A percentile compares a stretch with the other conserved stretches of the same genome.
Evolutionary conservation across 2,113 vertebrate species (phyloP).

Genomic region (Baryphthengus martii): DNA sequence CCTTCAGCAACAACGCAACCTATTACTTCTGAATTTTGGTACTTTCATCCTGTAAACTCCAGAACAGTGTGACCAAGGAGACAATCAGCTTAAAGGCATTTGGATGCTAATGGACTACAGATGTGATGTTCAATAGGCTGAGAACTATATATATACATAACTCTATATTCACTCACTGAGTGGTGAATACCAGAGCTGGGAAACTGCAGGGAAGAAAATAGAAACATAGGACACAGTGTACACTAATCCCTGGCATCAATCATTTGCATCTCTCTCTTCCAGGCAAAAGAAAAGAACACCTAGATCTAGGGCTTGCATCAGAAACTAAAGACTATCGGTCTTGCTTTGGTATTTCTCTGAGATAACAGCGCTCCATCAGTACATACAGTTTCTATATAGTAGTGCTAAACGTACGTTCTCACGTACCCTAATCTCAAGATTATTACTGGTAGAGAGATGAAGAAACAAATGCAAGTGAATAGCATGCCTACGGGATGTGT

Average conservation of each 20-base stretch:
- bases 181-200: not conserved
- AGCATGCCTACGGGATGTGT: not conserved
- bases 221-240: not conserved
- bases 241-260: not conserved
- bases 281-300: not conserved
- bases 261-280: not conserved
- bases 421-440: not conserved
- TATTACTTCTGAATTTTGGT: conserved; percentile 7
- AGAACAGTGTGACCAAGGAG: not conserved
- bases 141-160: not conserved
- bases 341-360: not conserved
- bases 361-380: not conserved
- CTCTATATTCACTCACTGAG: not conserved
- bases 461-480: not conserved
- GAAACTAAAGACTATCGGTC: not conserved
- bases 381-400: not conserved
- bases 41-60: not conserved
- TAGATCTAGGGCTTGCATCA: not conserved
- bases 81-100: conserved; percentile 23
- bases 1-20: not conserved
- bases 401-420: not conserved
- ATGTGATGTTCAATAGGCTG: not conserved
- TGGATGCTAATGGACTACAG: conserved; percentile 32
- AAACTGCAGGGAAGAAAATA: not conserved
- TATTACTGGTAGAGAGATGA: not conserved